Evolutionary conservation across 2,888 invertebrate genomes (phyloP), one percentile per base, ranked within the genome.

Genomic region (Cephus sareptanus): DNA sequence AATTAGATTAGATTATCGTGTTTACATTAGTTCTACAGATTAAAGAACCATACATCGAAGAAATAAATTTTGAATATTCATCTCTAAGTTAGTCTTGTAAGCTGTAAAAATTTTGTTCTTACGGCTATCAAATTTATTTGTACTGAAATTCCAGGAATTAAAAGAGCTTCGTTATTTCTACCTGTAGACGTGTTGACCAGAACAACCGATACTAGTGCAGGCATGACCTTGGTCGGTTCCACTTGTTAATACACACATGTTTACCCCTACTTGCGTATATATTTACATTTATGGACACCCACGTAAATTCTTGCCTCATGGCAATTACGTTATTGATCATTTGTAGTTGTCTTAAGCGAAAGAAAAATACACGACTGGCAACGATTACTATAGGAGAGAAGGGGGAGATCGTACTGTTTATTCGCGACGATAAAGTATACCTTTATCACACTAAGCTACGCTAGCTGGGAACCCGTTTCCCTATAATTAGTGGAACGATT

Each of bases 231-330:
- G 80, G 37, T 30, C 12, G 6, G 37, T n/a, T 80, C 75, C 80
- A 80, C 79, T 81, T 81, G 81, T 80, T 79, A 77, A 80, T 35
- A 81, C 79, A 81, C 69, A 77, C 56, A 69, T 77, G 74, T 73
- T 69, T 76, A 77, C 37, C 69, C 73, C 40, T 69, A 13, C 70
- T 56, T 56, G 56, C 56, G 56, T 56, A 56, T 70, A 68, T 79
- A 79, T 80, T 80, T 79, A 80, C 74, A 56, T 79, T 74, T 75
- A 75, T 76, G 79, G 79, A 75, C 69, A 23, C 23, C 69, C 11
- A 56, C 56, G 56, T 56, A 15, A 23, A 56, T 56, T 56, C 23
- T 56, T 56, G 56, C 56, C 56, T 23, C 56, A 56, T 56, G 23
- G 56, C 56, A 56, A 56, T 56, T 23, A 56, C 56, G 23, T 15